Conservation (phyloP, 2,797 vertebrate species). For the Enteromius paludinosus region DNA sequence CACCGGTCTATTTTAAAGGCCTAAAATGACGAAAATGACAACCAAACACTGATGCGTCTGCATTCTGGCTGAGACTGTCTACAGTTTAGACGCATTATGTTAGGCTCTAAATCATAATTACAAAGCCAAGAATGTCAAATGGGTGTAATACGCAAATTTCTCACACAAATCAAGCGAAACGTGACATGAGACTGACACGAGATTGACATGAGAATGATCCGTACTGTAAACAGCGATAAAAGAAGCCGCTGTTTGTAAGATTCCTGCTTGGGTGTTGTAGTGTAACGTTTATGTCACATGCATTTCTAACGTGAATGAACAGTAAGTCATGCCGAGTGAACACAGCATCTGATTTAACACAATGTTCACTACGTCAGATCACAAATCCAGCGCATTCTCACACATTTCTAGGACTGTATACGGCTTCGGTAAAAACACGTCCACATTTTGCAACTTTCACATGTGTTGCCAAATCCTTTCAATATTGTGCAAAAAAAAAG, state of each 20-base stretch:
- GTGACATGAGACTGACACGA: background rate
- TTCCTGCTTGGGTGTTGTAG: background rate
- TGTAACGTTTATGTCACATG: background rate
- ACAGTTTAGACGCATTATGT: conserved; percentile 1
- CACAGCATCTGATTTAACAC: background rate
- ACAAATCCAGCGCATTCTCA: background rate
- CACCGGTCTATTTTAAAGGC: background rate
- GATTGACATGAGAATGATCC: conserved; percentile 33
- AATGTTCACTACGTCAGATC: background rate
- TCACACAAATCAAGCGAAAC: conserved; percentile 8
- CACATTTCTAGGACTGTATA: background rate
- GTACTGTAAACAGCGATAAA: background rate
- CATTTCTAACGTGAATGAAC: background rate
- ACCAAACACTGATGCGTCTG: background rate
- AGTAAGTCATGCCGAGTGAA: background rate
- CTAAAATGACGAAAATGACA: background rate
- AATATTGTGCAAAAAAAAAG: conserved; percentile 71
- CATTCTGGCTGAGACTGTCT: background rate
- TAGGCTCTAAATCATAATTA: conserved; percentile 30
- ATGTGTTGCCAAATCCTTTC: conserved; percentile 66
- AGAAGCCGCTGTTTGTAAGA: background rate
- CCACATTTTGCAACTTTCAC: conserved; percentile 64
- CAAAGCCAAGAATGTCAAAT: conserved; percentile 24
- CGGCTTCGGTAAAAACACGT: background rate
- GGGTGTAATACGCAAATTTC: conserved; percentile 18